Conservation (phyloP, 2,797 vertebrate genomes). For the Echiichthys vipera region DNA sequence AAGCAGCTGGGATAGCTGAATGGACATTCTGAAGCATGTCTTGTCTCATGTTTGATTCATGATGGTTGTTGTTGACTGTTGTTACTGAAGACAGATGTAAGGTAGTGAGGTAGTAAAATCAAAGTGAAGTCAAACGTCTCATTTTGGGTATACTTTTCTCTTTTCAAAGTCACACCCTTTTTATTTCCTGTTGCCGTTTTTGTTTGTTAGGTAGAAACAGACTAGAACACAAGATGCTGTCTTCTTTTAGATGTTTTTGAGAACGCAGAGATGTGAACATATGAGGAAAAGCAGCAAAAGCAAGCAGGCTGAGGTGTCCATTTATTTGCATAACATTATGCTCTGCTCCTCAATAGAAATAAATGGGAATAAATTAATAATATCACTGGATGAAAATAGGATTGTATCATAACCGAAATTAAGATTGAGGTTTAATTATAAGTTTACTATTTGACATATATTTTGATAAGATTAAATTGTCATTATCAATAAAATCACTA, state of each 20-base stretch:
- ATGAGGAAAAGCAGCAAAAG: neutral
- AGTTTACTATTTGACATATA: constrained; percentile 1
- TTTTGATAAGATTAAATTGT: constrained; percentile 16
- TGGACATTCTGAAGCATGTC: neutral
- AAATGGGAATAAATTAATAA: neutral
- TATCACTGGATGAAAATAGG: neutral
- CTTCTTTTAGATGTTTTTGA: neutral
- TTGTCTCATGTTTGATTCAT: constrained; percentile 4
- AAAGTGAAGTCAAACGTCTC: neutral
- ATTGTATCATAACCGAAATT: neutral
- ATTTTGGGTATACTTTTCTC: neutral
- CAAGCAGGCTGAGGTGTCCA: constrained; percentile 7
- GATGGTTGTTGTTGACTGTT: constrained; percentile 1
- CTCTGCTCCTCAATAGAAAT: constrained; percentile 1
- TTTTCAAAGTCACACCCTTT: neutral
- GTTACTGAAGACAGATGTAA: neutral
- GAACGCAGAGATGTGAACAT: neutral
- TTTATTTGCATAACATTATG: neutral
- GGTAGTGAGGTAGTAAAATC: neutral
- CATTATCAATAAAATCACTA: no score
- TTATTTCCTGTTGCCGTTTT: neutral
- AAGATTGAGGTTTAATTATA: constrained; percentile 1
- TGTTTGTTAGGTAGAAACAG: neutral
- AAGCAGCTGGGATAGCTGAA: constrained; percentile 1
- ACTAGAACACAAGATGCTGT: neutral